Base-by-base conservation (phyloP, 35 echinoderm and acorn worm genomes). In the Diadema setosum region DNA sequence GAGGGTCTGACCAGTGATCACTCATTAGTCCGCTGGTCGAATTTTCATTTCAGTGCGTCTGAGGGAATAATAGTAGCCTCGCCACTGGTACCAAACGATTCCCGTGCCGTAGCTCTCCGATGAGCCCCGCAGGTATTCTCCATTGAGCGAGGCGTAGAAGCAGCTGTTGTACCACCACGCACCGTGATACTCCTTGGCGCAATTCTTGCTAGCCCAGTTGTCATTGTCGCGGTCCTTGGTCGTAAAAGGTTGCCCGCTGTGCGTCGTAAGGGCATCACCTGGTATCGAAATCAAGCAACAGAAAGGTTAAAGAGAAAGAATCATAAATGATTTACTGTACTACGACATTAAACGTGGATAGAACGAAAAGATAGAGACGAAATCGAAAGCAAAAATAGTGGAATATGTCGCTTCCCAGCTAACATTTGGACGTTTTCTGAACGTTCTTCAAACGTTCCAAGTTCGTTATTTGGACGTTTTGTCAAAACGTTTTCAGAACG, bases 11-110 rank as follows among this genome's bases (percentile, higher is more conserved):
- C n/a, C n/a, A n/a, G n/a, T n/a, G n/a, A n/a, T n/a, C n/a, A n/a
- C n/a, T n/a, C n/a, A n/a, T 78, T 41, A 78, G 40, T 78, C 73
- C 44, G 80, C 70, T 4, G 89, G 89, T 91, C 93, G 70, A 37
- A 95, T 65, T 81, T 95, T 97, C 91, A 97, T 94, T 56, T 98
- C 96, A 39, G 92, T 69, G 20, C 46, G 45, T 75, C 91, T 98
- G 14, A 98, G 58, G 5, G 92, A 98, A 44, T 98, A 94, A 32
- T 91, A 81, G 64, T 91, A 98, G 5, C 96, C 96, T 73, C 87
- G 86, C 87, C 87, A 98, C 20, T 88, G 84, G 33, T 85, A 74
- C 96, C 91, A 98, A 1, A 91, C 64, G 23, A 98, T 80, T 1
- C 96, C 96, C 39, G 86, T 83, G 26, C 88, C 96, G 39, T 94